Base-by-base conservation (phyloP, 1,140 invertebrate genomes). In the Tetramorium parvispinum region DNA sequence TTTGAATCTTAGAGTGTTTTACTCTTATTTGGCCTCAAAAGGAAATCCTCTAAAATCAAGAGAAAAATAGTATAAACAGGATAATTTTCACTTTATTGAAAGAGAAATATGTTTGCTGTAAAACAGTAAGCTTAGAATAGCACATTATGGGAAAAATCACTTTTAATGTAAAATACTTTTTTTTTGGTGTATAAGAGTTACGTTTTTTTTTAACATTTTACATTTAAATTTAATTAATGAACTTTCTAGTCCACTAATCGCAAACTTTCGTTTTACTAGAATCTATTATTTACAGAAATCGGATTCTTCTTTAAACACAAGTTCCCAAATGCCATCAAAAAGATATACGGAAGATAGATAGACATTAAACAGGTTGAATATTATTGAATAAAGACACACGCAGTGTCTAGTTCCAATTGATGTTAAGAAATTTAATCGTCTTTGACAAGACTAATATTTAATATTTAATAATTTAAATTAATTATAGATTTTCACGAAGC, bases 241-340 rank as follows among this genome's bases (percentile, higher is more conserved):
- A 40, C 37, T 65, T 7, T 37, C 21, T n/a, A 37, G 1, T 32
- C n/a, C 24, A 37, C 13, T 71, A 37, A 53, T 71, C 27, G 1
- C 10, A 32, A 55, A 73, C 16, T 13, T 73, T 55, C 7, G 5
- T 6, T 73, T 55, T n/a, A 55, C 10, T 21, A n/a, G 8, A 73
- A 37, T 71, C 2, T 46, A 13, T 75, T 75, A 75, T 37, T 75
- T 55, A 21, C 6, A 75, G 27, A 75, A 75, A 24, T 75, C 32
- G 16, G 1, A 7, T 75, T 75, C 11, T 18, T 40, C 21, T 37
- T 21, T 55, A 5, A n/a, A 1, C 46, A 16, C 10, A 71, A 66
- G 11, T n/a, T 57, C 3, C 2, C n/a, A 53, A 51, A 32, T 46
- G 46, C 3, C 46, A 10, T 24, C 43, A 40, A 27, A 46, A 13